Evolutionary conservation across 2,888 invertebrate genomes (phyloP).

Genomic region (Dilophus febrilis): DNA sequence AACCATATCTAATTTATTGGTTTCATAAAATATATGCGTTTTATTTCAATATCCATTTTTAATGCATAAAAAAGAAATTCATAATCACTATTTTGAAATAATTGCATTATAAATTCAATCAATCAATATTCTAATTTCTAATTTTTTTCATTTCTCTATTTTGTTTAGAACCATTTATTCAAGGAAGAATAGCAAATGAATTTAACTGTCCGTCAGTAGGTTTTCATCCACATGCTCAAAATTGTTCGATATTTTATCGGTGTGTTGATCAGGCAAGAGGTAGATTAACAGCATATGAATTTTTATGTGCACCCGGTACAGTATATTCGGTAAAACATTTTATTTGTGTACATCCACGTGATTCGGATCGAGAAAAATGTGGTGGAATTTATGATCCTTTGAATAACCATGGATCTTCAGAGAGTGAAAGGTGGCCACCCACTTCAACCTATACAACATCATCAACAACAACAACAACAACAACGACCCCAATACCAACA

Average conservation of each 20-base stretch:
- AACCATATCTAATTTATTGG: too few relatives aligned
- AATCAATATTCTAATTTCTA: too few relatives aligned
- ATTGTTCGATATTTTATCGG: constrained; percentile 58
- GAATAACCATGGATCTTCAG: constrained; percentile 20
- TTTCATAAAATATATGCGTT: too few relatives aligned
- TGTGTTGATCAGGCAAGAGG: constrained; percentile 45
- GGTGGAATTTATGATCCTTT: constrained; percentile 26
- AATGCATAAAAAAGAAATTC: too few relatives aligned
- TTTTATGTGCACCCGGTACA: constrained; percentile 58
- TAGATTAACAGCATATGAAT: constrained; percentile 40
- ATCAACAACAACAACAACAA: constrained; percentile 9
- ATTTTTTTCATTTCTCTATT: too few relatives aligned
- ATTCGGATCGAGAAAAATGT: constrained; percentile 52
- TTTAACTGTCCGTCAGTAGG: constrained; percentile 41
- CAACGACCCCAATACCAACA: constrained; percentile 4
- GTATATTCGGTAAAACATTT: constrained; percentile 50
- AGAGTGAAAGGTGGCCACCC: not conserved
- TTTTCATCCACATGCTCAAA: constrained; percentile 49
- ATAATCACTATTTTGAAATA: too few relatives aligned
- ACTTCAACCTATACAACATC: constrained; percentile 7
- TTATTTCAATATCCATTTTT: too few relatives aligned
- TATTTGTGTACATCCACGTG: constrained; percentile 52
- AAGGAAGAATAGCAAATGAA: not conserved
- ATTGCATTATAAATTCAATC: too few relatives aligned
- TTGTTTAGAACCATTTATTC: too few relatives aligned